Base-by-base conservation (phyloP, 2,888 invertebrate species). In the Lacanobia oleracea region DNA sequence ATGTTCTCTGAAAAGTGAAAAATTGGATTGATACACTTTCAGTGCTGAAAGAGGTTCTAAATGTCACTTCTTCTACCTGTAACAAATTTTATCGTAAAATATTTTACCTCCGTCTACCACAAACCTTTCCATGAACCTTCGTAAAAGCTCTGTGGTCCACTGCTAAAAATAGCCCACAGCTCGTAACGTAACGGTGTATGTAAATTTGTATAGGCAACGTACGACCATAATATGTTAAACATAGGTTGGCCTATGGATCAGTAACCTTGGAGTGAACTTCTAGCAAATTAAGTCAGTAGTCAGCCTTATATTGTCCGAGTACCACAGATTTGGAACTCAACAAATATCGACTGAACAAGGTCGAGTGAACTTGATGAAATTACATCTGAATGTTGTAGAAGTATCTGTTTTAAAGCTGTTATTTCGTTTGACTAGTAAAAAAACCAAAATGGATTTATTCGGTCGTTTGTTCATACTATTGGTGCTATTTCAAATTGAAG, bases 91-190 rank as follows among this genome's bases (percentile, higher is more conserved):
- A 75, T 75, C 14, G 27, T 66, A 12, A 76, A 79, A 75, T 54
- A 27, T 75, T 79, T 50, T 75, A 80, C 59, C 63, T 73, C 12
- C 8, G 40, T 27, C 12, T 51, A 62, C 62, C 75, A 45, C 51
- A 53, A 48, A 79, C 79, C 80, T 50, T 75, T 60, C 54, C 48
- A 66, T 21, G 37, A 8, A 21, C 43, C 43, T 80, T 75, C 23
- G 50, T 65, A 27, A 63, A 79, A 75, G 67, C 54, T 48, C 37
- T 61, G 60, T 75, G 67, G 76, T 66, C 51, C 45, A 37, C 37
- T 21, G 23, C 75, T 80, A 61, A 75, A 76, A 76, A 80, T 80
- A 76, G 60, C 54, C 14, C 60, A 56, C 27, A 61, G 37, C 51
- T 50, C 53, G 14, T 54, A 51, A 53, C 23, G 37, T 60, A 37